Base-by-base conservation (phyloP, 2,888 invertebrate genomes). In the Cryptocheilus praepositus region DNA sequence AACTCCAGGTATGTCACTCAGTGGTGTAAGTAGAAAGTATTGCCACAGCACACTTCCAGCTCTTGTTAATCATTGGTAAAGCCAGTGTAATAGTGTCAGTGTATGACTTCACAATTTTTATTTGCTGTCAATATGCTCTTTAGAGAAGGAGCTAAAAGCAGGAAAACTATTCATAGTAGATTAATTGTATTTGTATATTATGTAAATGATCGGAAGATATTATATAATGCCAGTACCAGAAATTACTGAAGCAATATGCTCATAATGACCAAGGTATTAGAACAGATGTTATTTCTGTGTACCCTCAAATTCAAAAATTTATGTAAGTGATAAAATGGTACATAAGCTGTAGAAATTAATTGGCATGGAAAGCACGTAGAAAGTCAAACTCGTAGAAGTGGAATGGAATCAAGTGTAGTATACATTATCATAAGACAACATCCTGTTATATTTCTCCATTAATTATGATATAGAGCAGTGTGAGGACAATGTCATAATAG, bases 1-100 rank as follows among this genome's bases (percentile, higher is more conserved):
- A 84, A 85, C 81, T 81, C 79, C 81, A 81, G 82, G 85, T 84
- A 86, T 7, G 83, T n/a, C n/a, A n/a, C n/a, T n/a, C 79, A 80
- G 70, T 71, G 71, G 73, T 80, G 81, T 81, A 25, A 25, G 25
- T 5, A 80, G 80, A 79, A 71, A 74, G 45, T 44, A 70, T 19
- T 36, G 36, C 3, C 3, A 36, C 36, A 36, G 4, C 11, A 11
- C 1, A 36, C 3, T 36, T 36, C 36, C 36, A 36, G 11, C 36
- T 36, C 3, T 1, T 36, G 11, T 36, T 7, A 36, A 36, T 36
- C 36, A 36, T 36, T 5, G 1, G 1, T 36, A 11, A 1, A 11
- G 11, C 7, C 11, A 5, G 3, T 36, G 36, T 36, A 11, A 11
- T 36, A 36, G 36, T 36, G 3, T 36, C 8, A 36, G 36, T 36